Base-by-base conservation (phyloP, 2,888 invertebrate genomes). In the Xestia xanthographa region DNA sequence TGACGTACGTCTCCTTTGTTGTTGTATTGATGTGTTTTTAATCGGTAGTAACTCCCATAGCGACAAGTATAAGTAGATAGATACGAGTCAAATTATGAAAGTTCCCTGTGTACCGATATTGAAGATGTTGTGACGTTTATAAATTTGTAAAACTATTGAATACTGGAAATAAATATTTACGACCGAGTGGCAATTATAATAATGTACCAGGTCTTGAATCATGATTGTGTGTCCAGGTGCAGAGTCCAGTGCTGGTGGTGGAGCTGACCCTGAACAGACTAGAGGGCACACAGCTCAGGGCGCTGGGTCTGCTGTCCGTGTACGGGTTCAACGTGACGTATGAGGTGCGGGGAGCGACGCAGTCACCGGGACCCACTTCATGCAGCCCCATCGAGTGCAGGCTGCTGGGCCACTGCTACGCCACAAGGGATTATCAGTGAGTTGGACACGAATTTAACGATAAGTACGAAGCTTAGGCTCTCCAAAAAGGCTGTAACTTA, bases 301-400 rank as follows among this genome's bases (percentile, higher is more conserved):
- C 98, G 0, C 95, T 98, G 83, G 97, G 98, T 74, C 97, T 99
- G 48, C 96, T 99, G 80, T 98, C 98, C 82, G 98, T 99, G 60
- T 99, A 98, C 92, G 99, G 99, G n/a, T 99, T 99, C 96, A 99
- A 99, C 95, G 97, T 99, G 89, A 99, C 99, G 43, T 99, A 99
- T 92, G 98, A 99, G 91, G 98, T 99, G 86, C 91, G 94, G 77
- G 92, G 91, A 0, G 94, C 94, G 2, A 91, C 93, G 5, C 97
- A 97, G 72, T 94, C 97, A 26, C 95, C 95, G 9, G 95, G 93
- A 6, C 96, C 91, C 0, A 95, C 97, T 66, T 97, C 98, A 38
- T 99, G 99, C 93, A 98, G 98, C 80, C 98, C 98, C 75, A 97
- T 97, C 85, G 97, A 98, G 87, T 99, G 99, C 92, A 98, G 98